Conservation (phyloP, 1,140 invertebrate genomes). For the Triops longicaudatus region DNA sequence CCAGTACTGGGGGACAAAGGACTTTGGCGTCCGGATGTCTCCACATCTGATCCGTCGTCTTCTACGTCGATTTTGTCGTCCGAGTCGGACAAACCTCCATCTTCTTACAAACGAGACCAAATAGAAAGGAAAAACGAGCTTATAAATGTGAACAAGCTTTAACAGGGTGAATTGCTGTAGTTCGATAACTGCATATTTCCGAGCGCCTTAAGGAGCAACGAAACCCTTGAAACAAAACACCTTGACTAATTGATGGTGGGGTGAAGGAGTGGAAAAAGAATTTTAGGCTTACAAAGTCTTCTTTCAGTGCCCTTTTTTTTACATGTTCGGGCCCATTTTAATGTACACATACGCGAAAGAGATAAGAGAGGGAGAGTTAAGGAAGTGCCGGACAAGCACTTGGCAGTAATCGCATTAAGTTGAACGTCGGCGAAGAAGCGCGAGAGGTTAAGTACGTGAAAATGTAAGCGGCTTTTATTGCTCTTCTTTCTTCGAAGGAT, state of each 20-base stretch:
- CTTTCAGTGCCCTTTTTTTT: neutral
- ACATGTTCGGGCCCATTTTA: neutral
- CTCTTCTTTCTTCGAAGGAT: neutral
- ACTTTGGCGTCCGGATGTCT: constrained; percentile 10
- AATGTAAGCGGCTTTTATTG: constrained; percentile 12
- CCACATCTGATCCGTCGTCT: constrained; percentile 18
- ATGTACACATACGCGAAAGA: neutral
- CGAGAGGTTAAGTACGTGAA: constrained; percentile 9
- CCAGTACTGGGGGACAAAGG: neutral
- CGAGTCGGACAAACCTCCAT: constrained; percentile 24
- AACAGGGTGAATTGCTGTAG: neutral
- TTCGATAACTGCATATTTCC: constrained; percentile 12
- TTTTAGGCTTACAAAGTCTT: constrained; percentile 6
- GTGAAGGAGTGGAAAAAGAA: neutral
- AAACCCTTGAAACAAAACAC: neutral
- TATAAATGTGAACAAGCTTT: neutral
- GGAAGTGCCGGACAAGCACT: constrained; percentile 10
- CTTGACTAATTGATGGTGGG: constrained; percentile 11
- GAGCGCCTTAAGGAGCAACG: neutral
- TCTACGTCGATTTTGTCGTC: constrained; percentile 28
- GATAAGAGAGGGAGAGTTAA: neutral
- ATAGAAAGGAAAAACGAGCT: neutral
- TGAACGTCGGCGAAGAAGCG: constrained; percentile 9
- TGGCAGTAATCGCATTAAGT: constrained; percentile 12
- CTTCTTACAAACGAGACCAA: neutral